phyloP scores from a whole-genome alignment of 2,113 vertebrate species.

The Hepsetus odoe region DNA sequence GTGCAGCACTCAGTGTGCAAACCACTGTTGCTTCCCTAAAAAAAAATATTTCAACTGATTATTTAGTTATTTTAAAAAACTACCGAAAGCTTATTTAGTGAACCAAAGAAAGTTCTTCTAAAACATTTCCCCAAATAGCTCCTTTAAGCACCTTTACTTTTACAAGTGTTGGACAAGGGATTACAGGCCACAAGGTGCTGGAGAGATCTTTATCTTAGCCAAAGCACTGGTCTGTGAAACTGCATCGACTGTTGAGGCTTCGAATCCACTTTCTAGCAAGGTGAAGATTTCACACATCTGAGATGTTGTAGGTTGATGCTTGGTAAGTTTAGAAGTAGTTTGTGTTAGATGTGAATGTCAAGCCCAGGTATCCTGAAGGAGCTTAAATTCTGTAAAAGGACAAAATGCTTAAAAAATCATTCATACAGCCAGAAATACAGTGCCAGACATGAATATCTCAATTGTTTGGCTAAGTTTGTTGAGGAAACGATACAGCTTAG shows the following conservation, averaged over 20 bases:
- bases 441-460: slow-evolving; percentile 17
- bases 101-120: not conserved
- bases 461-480: slow-evolving; percentile 29
- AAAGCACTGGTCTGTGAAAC: slow-evolving; percentile 26
- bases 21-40: not conserved
- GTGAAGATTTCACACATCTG: slow-evolving; percentile 31
- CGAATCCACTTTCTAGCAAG: not conserved
- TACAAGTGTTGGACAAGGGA: slow-evolving; percentile 27
- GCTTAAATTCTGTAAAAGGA: slow-evolving; percentile 19
- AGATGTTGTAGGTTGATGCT: slow-evolving; percentile 18
- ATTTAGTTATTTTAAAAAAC: too few relatives aligned
- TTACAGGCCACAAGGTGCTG: slow-evolving; percentile 40
- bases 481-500: slow-evolving; percentile 37
- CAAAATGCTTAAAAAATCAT: slow-evolving; percentile 1
- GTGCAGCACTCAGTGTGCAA: too few relatives aligned
- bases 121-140: not conserved
- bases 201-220: slow-evolving; percentile 36
- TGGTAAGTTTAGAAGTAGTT: slow-evolving; percentile 26
- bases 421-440: slow-evolving; percentile 15
- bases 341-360: slow-evolving; percentile 28
- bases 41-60: too few relatives aligned
- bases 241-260: not conserved
- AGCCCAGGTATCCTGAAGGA: slow-evolving; percentile 26
- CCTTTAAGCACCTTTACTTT: not conserved
- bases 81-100: not conserved